Conservation (phyloP, 2,113 vertebrate species). For the Sula dactylatra region DNA sequence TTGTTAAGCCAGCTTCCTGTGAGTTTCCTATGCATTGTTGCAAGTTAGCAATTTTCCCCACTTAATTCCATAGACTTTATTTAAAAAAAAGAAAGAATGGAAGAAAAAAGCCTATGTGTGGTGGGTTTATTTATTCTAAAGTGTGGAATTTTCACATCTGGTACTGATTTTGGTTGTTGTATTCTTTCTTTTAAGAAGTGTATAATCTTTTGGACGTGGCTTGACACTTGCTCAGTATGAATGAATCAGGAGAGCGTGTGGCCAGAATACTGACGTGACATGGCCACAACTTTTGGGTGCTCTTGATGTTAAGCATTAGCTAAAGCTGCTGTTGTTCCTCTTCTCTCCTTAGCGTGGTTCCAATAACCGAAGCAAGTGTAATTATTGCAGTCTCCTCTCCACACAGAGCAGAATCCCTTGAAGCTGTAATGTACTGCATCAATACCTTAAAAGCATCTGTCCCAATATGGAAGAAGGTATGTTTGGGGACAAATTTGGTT, state of each 20-base stretch:
- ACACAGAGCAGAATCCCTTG: slow-evolving; percentile 83
- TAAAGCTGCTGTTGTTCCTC: neutral
- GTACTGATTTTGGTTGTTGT: slow-evolving; percentile 27
- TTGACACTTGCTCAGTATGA: slow-evolving; percentile 46
- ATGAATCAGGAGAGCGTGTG: slow-evolving; percentile 7
- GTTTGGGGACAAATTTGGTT: neutral
- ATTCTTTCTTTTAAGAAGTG: slow-evolving; percentile 32
- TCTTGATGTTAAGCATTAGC: slow-evolving; percentile 6
- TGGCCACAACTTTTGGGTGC: neutral
- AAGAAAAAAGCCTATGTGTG: neutral
- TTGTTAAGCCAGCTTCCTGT: neutral
- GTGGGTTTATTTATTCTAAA: slow-evolving; percentile 27
- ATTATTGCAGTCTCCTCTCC: slow-evolving; percentile 89
- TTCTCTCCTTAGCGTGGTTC: slow-evolving; percentile 78
- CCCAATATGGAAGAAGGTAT: slow-evolving; percentile 94
- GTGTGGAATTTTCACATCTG: slow-evolving; percentile 12
- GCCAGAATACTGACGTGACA: neutral
- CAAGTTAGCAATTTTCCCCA: neutral
- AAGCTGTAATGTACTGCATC: slow-evolving; percentile 85
- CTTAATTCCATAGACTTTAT: slow-evolving; percentile 2
- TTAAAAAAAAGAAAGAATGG: neutral
- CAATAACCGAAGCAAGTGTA: slow-evolving; percentile 88
- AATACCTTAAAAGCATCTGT: slow-evolving; percentile 83
- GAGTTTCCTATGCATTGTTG: neutral
- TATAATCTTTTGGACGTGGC: slow-evolving; percentile 22